Evolutionary conservation across 2,888 invertebrate genomes (phyloP).

Genomic region (Eristalis pertinax): DNA sequence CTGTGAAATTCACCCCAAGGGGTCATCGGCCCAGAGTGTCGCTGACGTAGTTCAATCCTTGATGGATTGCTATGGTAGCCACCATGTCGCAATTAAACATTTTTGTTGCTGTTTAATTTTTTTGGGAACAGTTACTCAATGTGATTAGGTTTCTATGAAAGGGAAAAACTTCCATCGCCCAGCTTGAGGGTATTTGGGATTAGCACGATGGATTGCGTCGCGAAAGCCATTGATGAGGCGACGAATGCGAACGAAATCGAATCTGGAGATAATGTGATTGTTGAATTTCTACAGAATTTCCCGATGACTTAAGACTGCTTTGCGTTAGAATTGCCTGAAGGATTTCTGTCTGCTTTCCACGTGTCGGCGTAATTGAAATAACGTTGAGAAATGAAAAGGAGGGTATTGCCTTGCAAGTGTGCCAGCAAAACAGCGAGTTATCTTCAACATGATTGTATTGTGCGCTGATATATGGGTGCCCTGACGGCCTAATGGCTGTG

Average conservation of each 20-base stretch:
- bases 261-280: not conserved
- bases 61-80: not conserved
- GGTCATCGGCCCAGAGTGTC: not conserved
- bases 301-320: not conserved
- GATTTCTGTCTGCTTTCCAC: not conserved
- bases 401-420: no score
- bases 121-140: not conserved
- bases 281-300: not conserved
- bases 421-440: no score
- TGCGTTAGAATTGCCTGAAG: not conserved
- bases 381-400: no score
- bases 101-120: not conserved
- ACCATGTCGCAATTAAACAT: not conserved
- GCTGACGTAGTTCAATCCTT: not conserved
- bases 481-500: no score
- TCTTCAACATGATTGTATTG: no score
- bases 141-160: not conserved
- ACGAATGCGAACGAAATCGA: not conserved
- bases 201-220: not conserved
- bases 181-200: not conserved
- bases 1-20: not conserved
- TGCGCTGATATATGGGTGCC: no score
- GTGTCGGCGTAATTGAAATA: not conserved
- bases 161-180: not conserved
- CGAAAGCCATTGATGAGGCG: not conserved